Evolutionary conservation across 2,113 vertebrate species (phyloP).

Genomic region (Grus americana): DNA sequence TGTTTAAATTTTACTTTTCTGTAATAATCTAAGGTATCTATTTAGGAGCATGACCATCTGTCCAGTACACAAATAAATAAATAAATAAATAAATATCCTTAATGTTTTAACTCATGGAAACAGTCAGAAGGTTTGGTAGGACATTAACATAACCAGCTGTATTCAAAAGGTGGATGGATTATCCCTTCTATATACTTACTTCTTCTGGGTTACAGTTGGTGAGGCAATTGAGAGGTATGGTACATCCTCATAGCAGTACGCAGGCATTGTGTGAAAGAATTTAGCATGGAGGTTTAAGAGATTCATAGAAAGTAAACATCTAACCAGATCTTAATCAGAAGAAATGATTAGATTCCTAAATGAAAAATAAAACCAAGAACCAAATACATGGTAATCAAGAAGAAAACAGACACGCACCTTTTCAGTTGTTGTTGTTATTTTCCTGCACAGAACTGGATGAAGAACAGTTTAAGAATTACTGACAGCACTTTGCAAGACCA

Average conservation of each 20-base stretch:
- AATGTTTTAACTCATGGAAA: neutral
- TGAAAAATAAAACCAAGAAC: neutral
- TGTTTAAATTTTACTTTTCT: neutral
- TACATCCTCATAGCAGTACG: neutral
- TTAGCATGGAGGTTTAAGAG: neutral
- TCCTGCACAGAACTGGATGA: constrained; percentile 91
- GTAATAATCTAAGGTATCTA: neutral
- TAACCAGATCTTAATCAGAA: neutral
- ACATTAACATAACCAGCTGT: neutral
- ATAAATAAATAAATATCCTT: neutral
- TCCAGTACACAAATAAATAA: neutral
- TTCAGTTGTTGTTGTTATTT: neutral
- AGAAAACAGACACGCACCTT: neutral
- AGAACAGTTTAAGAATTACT: constrained; percentile 87
- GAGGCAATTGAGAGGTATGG: neutral
- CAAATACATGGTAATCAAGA: neutral
- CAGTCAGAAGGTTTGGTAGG: neutral
- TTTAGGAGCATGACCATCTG: neutral
- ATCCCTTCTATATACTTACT: neutral
- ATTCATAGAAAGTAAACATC: neutral
- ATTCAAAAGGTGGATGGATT: neutral
- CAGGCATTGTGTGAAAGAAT: neutral
- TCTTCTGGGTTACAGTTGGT: neutral
- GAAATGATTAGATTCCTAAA: neutral
- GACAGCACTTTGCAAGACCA: constrained; percentile 81